Evolutionary conservation across 2,797 vertebrate species (phyloP), one percentile per base, ranked within the genome.

Genomic region (Acipenser ruthenus): DNA sequence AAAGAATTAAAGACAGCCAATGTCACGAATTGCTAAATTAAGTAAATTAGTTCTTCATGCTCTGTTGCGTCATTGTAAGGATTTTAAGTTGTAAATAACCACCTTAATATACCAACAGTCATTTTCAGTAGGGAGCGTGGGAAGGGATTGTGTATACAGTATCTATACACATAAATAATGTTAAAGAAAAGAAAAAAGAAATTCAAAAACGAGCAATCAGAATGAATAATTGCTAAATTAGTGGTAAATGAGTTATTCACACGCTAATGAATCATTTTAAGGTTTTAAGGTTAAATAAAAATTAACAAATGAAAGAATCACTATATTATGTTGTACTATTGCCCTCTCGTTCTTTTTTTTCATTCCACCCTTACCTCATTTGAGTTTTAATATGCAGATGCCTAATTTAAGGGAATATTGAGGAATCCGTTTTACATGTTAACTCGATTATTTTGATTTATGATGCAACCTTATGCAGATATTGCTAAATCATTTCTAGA

Each of bases 391-490:
- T 91, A 91, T 88, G 81, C 86, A 89, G 86, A 84, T 79, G 55
- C 80, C 81, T 93, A 89, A 93, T 93, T 94, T 91, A 89, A 81
- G 83, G 75, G 79, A 81, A 86, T 82, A 71, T 68, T 73, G 83
- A 80, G 84, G 88, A 86, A 87, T 89, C 86, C 86, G 86, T 85
- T 86, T 86, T 84, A 83, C 83, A 78, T 72, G 82, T 86, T 92
- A 90, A 92, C 86, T 88, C 86, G 75, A 92, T 93, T 91, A 94
- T 89, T 89, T 86, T 93, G 92, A 94, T 94, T 91, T 92, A 93
- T 89, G 90, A 87, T 80, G 79, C 85, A 80, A 88, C 88, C 79
- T 85, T 79, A 82, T 66, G 74, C 79, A 83, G 85, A 83, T 87
- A 86, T 75, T 49, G 74, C 72, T 72, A 79, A 82, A 79, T 92